Conservation (phyloP, 1,140 invertebrate genomes). For the Drosophila parvula region DNA sequence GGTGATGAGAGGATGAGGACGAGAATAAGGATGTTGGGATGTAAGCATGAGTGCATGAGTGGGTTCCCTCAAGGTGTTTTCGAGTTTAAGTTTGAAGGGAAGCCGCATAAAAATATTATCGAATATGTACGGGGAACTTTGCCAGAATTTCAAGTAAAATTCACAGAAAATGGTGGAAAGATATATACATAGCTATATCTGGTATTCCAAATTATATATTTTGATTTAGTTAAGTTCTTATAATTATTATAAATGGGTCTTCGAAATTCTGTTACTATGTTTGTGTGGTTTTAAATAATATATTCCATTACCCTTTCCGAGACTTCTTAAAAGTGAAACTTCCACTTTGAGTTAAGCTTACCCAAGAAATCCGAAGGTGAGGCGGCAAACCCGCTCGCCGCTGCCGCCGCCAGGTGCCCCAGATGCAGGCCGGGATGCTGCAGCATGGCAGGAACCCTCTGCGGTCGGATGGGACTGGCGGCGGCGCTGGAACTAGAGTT, state of each 20-base stretch:
- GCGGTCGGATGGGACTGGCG: constrained; percentile 85
- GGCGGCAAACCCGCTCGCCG: constrained; percentile 85
- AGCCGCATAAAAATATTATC: constrained; percentile 12
- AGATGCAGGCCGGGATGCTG: constrained; percentile 85
- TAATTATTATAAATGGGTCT: too few species aligned
- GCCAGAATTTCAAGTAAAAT: not conserved
- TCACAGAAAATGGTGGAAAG: not conserved
- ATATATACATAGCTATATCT: too few species aligned
- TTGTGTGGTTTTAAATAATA: too few species aligned
- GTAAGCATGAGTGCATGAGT: constrained; percentile 30
- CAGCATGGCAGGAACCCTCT: constrained; percentile 84
- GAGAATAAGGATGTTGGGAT: constrained; percentile 9
- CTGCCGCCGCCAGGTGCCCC: constrained; percentile 86
- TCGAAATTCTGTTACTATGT: too few species aligned
- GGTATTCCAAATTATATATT: not conserved
- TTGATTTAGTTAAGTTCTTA: not conserved
- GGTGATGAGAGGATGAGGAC: constrained; percentile 11
- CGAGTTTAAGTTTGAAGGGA: constrained; percentile 20
- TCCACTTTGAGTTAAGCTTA: constrained; percentile 82
- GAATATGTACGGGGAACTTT: not conserved
- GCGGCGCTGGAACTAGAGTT: constrained; percentile 83
- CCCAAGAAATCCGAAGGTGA: constrained; percentile 90
- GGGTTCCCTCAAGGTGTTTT: constrained; percentile 62
- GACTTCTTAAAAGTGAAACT: too few species aligned
- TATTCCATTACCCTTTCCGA: too few species aligned